Percentiles rank a stretch among this genome's conserved stretches.
phyloP scores from a whole-genome alignment of 2,888 invertebrate genomes.

The Glyphotaelius pellucidus region DNA sequence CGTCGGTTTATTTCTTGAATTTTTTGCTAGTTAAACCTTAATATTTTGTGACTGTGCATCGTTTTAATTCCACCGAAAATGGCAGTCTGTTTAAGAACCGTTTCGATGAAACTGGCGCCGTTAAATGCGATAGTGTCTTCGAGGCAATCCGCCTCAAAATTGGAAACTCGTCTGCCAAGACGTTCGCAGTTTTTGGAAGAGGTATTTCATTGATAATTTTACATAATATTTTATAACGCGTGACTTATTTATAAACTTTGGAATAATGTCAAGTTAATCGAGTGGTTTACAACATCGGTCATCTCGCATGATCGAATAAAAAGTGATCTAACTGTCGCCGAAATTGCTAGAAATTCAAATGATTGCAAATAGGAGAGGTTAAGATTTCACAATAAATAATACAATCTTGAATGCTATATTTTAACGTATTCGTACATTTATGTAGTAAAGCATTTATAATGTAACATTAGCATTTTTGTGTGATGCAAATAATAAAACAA shows the following conservation, averaged over 20 bases:
- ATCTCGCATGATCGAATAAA: background rate
- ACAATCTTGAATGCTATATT: background rate
- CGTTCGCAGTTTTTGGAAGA: conserved; percentile 77
- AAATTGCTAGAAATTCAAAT: background rate
- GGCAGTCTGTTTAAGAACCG: conserved; percentile 78
- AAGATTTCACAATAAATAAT: background rate
- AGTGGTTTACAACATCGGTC: background rate
- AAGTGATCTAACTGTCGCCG: background rate
- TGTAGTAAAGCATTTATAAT: background rate
- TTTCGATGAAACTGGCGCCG: conserved; percentile 78
- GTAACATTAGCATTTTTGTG: background rate
- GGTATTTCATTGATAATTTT: conserved; percentile 70
- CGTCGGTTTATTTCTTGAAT: background rate
- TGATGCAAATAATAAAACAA: background rate
- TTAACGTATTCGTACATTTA: background rate
- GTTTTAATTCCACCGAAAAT: conserved; percentile 69
- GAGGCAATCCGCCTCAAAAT: conserved; percentile 76
- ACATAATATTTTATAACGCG: conserved; percentile 51
- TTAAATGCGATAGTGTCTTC: conserved; percentile 77
- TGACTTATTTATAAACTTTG: conserved; percentile 64
- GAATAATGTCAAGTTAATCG: conserved; percentile 6
- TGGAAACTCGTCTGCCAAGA: conserved; percentile 75
- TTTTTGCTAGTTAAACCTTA: background rate
- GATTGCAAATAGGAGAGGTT: background rate
- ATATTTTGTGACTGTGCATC: conserved; percentile 7